A percentile compares a stretch with the other conserved stretches of the same genome.
Conservation (phyloP, 2,797 vertebrate species). For the Anableps anableps region DNA sequence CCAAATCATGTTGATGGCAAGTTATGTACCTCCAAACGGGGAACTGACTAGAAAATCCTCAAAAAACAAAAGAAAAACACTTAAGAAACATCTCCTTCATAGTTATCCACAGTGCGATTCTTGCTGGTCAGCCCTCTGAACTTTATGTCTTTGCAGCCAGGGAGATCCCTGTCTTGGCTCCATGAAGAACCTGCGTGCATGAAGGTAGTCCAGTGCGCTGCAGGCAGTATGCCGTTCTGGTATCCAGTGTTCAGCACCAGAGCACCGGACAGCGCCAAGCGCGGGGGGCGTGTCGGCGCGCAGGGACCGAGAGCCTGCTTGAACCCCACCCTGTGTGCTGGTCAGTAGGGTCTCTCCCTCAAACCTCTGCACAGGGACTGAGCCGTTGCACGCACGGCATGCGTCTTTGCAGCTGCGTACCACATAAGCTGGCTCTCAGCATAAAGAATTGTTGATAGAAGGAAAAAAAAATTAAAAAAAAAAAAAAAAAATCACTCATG, state of each 20-base stretch:
- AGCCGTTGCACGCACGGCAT: conserved; percentile 23
- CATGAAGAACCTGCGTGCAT: conserved; percentile 56
- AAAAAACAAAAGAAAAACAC: conserved; percentile 45
- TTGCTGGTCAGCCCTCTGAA: conserved; percentile 51
- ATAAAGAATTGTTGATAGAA: conserved; percentile 10
- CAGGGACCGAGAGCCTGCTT: conserved; percentile 60
- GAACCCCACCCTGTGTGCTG: conserved; percentile 68
- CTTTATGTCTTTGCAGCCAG: conserved; percentile 59
- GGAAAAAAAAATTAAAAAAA: neutral
- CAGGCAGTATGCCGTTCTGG: conserved; percentile 58
- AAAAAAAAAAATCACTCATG: conserved; percentile 28
- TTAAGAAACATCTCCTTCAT: conserved; percentile 49
- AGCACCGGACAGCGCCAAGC: conserved; percentile 75
- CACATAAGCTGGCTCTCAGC: conserved; percentile 42
- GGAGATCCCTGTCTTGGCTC: conserved; percentile 36
- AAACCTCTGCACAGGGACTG: conserved; percentile 23
- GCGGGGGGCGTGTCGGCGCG: conserved; percentile 72
- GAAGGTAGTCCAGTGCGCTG: conserved; percentile 63
- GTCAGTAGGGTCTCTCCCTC: conserved; percentile 51
- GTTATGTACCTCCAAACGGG: conserved; percentile 58
- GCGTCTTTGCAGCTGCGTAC: conserved; percentile 2
- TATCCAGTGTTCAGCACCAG: conserved; percentile 72
- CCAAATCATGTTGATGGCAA: conserved; percentile 77
- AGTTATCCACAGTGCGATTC: conserved; percentile 49
- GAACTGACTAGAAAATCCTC: conserved; percentile 41